phyloP scores from a whole-genome alignment of 2,113 vertebrate species.

The Cisticola juncidis region DNA sequence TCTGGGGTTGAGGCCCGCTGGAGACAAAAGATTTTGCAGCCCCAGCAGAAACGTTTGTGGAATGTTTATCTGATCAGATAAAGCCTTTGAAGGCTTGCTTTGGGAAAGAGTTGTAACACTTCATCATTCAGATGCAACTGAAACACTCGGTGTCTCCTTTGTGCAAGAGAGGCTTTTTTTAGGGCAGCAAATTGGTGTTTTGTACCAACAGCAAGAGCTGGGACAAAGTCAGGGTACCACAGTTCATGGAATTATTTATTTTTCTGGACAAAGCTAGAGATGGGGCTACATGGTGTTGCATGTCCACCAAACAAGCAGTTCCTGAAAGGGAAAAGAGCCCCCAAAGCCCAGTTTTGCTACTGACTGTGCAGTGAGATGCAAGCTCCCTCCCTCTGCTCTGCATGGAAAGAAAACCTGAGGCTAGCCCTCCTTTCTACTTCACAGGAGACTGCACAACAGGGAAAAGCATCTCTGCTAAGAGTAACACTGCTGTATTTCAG shows the following conservation, averaged over 20 bases:
- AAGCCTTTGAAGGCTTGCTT: slow-evolving; percentile 52
- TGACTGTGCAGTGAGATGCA: neutral
- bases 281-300: neutral
- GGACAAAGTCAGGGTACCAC: neutral
- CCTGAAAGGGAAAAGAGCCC: neutral
- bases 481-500: neutral
- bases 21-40: slow-evolving; percentile 45
- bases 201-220: neutral
- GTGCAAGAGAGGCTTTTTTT: neutral
- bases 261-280: neutral
- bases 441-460: neutral
- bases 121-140: slow-evolving; percentile 46
- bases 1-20: neutral
- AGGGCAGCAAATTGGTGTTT: neutral
- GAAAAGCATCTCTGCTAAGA: neutral
- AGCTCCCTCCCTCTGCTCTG: neutral
- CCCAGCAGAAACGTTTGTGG: slow-evolving; percentile 50
- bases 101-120: slow-evolving; percentile 50
- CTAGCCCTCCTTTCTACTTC: neutral
- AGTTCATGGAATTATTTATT: neutral
- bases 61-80: slow-evolving; percentile 58
- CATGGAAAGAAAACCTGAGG: neutral
- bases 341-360: neutral
- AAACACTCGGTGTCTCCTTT: neutral
- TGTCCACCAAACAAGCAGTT: neutral